Evolutionary conservation across 2,797 vertebrate species (phyloP).

Genomic region (Xiphophorus birchmanni): DNA sequence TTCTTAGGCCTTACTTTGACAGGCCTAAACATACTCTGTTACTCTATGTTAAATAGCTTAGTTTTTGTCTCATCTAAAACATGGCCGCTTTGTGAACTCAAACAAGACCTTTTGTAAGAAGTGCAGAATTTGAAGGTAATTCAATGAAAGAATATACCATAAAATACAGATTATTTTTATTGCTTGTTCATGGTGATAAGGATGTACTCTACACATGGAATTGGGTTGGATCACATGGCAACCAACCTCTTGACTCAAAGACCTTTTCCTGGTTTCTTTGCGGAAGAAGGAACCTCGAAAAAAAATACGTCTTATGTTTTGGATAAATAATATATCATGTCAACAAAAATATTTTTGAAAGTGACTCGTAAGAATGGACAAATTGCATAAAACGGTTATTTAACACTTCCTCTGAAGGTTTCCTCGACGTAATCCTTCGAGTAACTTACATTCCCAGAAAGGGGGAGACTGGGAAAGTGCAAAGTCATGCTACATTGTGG

Average conservation of each 20-base stretch:
- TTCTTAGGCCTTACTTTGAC: neutral
- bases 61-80: neutral
- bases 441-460: conserved; percentile 18
- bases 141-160: neutral
- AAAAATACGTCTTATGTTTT: neutral
- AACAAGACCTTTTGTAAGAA: neutral
- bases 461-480: conserved; percentile 62
- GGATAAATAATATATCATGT: neutral
- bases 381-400: neutral
- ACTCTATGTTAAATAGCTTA: neutral
- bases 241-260: neutral
- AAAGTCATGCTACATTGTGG: conserved; percentile 76
- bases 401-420: neutral
- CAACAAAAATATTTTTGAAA: neutral
- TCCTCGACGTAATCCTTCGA: neutral
- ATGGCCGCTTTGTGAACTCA: too few species aligned
- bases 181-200: conserved; percentile 3
- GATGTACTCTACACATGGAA: neutral
- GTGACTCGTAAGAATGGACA: neutral
- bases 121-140: neutral
- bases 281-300: neutral
- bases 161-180: neutral
- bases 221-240: neutral
- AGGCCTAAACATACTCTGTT: neutral
- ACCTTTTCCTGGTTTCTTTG: neutral